Conservation (phyloP, 2,888 invertebrate genomes). For the Drosophila prolongata region DNA sequence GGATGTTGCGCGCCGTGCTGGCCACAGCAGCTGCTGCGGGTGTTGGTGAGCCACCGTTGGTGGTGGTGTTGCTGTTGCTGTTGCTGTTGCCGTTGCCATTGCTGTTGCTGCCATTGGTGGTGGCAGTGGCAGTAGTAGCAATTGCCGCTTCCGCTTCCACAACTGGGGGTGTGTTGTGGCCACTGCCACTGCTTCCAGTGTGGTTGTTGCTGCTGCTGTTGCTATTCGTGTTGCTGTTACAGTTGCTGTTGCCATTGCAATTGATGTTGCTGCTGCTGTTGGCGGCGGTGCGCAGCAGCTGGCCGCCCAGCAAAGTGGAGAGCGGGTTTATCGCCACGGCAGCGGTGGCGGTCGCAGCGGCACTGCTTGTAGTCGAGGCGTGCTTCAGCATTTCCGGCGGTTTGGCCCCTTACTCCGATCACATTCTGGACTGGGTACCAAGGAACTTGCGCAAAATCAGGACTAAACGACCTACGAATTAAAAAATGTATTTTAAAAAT, state of each 20-base stretch:
- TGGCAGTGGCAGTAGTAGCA: conserved; percentile 18
- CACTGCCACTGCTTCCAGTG: conserved; percentile 37
- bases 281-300: conserved; percentile 67
- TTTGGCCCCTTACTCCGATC: conserved; percentile 18
- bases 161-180: conserved; percentile 46
- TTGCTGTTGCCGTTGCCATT: conserved; percentile 34
- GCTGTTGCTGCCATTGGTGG: conserved; percentile 28
- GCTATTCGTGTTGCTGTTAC: conserved; percentile 47
- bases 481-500: no score
- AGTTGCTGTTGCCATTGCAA: conserved; percentile 43
- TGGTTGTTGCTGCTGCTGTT: conserved; percentile 47
- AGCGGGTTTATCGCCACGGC: conserved; percentile 13
- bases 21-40: conserved; percentile 76
- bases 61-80: conserved; percentile 18
- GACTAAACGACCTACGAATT: conserved; percentile 1
- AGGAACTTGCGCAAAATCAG: conserved; percentile 4
- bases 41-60: conserved; percentile 47
- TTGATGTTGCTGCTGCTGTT: conserved; percentile 30
- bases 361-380: conserved; percentile 76
- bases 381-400: conserved; percentile 79
- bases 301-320: conserved; percentile 33
- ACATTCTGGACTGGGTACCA: conserved; percentile 19
- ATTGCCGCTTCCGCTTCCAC: conserved; percentile 24
- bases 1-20: conserved; percentile 80
- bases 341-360: conserved; percentile 31